A percentile compares a stretch with the other conserved stretches of the same genome.
Conservation (phyloP, 2,888 invertebrate genomes). For the Caenorhabditis japonica region DNA sequence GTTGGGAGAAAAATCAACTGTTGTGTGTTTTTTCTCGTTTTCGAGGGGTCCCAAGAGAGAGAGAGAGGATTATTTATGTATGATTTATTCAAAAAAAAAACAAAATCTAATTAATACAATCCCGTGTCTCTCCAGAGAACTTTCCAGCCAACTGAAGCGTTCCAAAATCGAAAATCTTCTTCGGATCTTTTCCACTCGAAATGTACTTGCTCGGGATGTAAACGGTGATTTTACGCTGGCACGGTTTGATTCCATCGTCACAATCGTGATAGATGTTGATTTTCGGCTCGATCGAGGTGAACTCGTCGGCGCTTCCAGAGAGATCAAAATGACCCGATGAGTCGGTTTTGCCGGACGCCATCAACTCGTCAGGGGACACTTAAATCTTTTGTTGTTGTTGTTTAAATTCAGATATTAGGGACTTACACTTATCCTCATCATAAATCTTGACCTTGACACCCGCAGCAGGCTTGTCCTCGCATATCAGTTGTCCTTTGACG, state of each 20-base stretch:
- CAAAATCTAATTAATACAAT: constrained; percentile 64
- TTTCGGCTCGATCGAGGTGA: constrained; percentile 64
- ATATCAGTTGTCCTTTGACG: constrained; percentile 42
- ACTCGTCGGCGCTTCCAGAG: constrained; percentile 57
- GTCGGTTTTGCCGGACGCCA: constrained; percentile 56
- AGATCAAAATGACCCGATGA: constrained; percentile 52
- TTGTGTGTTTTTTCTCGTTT: no score
- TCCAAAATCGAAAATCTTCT: constrained; percentile 67
- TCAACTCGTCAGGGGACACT: constrained; percentile 62
- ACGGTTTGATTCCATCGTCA: constrained; percentile 63
- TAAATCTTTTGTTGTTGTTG: background rate
- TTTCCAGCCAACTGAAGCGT: constrained; percentile 63
- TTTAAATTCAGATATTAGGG: background rate
- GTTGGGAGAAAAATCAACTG: no score
- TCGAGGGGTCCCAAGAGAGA: no score
- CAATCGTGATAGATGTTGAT: constrained; percentile 58
- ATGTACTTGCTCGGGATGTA: constrained; percentile 70
- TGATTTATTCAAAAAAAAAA: no score
- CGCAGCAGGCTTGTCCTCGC: constrained; percentile 51
- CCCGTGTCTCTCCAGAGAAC: constrained; percentile 61
- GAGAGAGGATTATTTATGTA: no score
- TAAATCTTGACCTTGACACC: constrained; percentile 50
- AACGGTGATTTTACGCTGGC: constrained; percentile 71
- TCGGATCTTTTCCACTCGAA: constrained; percentile 58
- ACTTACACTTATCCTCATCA: constrained; percentile 56